Evolutionary conservation across 2,888 invertebrate species (phyloP), one percentile per base, ranked within the genome.

Genomic region (Drosophila engyochracea): DNA sequence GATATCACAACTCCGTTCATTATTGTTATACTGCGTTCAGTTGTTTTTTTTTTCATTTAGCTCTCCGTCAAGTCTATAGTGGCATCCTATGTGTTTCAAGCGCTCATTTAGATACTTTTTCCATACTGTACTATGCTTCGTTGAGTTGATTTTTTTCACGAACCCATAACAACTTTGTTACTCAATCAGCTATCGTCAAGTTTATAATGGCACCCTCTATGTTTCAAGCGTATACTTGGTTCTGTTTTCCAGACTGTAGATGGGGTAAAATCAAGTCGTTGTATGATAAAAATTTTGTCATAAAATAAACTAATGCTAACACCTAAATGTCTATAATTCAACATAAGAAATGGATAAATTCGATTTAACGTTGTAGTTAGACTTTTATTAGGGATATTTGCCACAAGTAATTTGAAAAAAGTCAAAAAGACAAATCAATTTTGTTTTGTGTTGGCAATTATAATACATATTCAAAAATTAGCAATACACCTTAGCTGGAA

Each of bases 191-290:
- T 57, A 9, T 47, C 2, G 22, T 47, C 28, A 35, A 33, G 9
- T 22, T 19, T 25, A 25, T 9, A 4, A 5, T 59, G 16, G 54
- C 68, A 54, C 68, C 70, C 28, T 70, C 70, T 70, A 19, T 59
- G 22, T n/a, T 1, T 70, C 37, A n/a, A 10, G 16, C 1, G 14
- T 9, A 1, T 0, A 12, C 5, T 4, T 0, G 1, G 16, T 22
- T 68, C 2, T 31, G 14, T 0, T 12, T 41, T n/a, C 28, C 39
- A n/a, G n/a, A 52, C 30, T 52, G 3, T 9, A 41, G 54, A 33
- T 49, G 68, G 39, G 22, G 67, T 22, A 9, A 37, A 16, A 9
- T 4, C 7, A 2, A 31, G 47, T 22, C 7, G 14, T 44, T 47
- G 1, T 4, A 4, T 47, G 14, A 54, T 16, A 16, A 9, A 5